Conservation (phyloP, 1,140 invertebrate species). For the Gryllus bimaculatus region DNA sequence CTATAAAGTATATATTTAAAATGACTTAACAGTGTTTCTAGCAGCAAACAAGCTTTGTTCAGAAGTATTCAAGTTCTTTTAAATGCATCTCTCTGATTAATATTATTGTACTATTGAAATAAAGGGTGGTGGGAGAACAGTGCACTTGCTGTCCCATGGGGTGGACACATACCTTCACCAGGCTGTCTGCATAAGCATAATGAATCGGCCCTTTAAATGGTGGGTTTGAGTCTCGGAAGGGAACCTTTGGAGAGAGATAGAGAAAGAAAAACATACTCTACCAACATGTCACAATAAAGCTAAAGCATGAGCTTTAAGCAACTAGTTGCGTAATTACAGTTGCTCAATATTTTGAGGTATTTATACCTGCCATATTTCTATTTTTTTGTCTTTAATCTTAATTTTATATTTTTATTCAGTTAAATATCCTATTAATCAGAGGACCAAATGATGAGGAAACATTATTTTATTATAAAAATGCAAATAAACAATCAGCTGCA, state of each 20-base stretch:
- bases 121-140: neutral
- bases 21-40: no score
- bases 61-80: no score
- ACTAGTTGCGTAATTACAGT: neutral
- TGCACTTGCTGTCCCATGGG: conserved; percentile 1
- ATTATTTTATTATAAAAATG: no score
- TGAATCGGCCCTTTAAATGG: conserved; percentile 40
- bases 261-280: conserved; percentile 6
- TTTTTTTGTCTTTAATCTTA: no score
- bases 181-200: conserved; percentile 43
- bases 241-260: conserved; percentile 10
- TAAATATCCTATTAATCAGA: no score
- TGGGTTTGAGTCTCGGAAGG: conserved; percentile 21
- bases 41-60: no score
- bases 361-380: neutral
- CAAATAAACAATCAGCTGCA: no score
- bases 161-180: conserved; percentile 37
- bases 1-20: no score
- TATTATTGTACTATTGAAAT: neutral
- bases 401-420: no score
- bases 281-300: neutral
- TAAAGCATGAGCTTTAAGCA: neutral
- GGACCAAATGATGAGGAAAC: no score
- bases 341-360: neutral
- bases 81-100: no score